These are phyloP conservation scores for Oithona nana DNA, from an alignment of 2,888 invertebrate species.

Conservation along the genomic window DNA sequence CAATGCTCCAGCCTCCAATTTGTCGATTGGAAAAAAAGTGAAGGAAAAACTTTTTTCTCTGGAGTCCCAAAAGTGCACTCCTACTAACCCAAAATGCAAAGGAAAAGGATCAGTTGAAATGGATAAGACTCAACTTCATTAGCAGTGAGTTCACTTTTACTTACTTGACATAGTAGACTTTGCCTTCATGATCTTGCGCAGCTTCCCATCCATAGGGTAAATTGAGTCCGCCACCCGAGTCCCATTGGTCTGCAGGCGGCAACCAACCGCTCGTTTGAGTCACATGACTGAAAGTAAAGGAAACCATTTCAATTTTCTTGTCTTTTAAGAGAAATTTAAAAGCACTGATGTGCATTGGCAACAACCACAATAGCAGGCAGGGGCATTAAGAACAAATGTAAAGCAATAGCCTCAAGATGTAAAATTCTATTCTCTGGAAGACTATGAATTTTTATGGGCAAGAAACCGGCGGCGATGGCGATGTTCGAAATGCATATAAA, in stretches of 20 bases:
- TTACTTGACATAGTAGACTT: constrained; percentile 39
- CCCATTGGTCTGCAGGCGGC: constrained; percentile 69
- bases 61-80: no score
- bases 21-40: background rate
- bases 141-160: background rate
- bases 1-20: no score
- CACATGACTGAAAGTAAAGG: constrained; percentile 46
- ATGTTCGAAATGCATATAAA: no score
- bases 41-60: no score
- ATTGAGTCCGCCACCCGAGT: constrained; percentile 29
- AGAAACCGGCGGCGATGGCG: no score
- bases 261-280: constrained; percentile 68
- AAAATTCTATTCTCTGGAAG: no score
- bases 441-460: no score
- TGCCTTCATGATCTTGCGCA: constrained; percentile 57
- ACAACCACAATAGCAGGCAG: no score
- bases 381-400: no score
- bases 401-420: no score
- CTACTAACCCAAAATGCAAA: no score
- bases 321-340: background rate
- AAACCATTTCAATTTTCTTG: background rate
- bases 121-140: background rate
- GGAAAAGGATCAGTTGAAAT: background rate
- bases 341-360: no score
- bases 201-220: constrained; percentile 82